phyloP scores from a whole-genome alignment of 2,797 vertebrate species.

The Emys orbicularis region DNA sequence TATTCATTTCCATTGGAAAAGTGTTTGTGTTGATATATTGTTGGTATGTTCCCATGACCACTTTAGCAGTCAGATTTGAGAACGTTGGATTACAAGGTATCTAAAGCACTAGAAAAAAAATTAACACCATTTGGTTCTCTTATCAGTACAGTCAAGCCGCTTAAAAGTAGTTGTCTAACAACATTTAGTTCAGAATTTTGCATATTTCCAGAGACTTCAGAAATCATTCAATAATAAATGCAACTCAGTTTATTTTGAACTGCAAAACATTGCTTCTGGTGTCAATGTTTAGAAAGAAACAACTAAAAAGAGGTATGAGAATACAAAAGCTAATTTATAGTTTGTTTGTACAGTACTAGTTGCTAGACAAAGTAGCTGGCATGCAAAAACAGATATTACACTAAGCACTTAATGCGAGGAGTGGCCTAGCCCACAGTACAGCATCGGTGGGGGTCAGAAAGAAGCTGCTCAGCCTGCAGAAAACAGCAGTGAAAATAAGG shows the following conservation, averaged over 20 bases:
- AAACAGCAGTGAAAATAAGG: not conserved
- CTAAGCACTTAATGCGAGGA: not conserved
- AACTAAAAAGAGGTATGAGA: not conserved
- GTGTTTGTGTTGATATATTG: not conserved
- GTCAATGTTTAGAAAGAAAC: not conserved
- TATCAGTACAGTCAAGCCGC: not conserved
- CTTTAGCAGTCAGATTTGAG: not conserved
- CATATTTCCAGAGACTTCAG: no score
- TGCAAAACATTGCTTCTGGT: slow-evolving; percentile 2
- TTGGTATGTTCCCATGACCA: not conserved
- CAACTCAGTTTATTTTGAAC: not conserved
- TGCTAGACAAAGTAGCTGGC: slow-evolving; percentile 2
- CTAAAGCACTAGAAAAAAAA: not conserved
- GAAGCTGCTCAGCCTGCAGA: not conserved
- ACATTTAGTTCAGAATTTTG: not conserved
- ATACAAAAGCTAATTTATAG: not conserved
- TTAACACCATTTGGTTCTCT: not conserved
- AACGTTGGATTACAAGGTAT: not conserved
- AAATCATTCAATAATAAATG: not conserved
- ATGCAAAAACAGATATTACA: not conserved
- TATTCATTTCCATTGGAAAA: not conserved
- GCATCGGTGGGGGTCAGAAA: not conserved
- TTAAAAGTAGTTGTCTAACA: not conserved
- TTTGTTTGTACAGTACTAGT: fast-evolving
- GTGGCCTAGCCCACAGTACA: not conserved